Conservation (phyloP, 2,888 invertebrate genomes). For the Drosophila meridionalis region DNA sequence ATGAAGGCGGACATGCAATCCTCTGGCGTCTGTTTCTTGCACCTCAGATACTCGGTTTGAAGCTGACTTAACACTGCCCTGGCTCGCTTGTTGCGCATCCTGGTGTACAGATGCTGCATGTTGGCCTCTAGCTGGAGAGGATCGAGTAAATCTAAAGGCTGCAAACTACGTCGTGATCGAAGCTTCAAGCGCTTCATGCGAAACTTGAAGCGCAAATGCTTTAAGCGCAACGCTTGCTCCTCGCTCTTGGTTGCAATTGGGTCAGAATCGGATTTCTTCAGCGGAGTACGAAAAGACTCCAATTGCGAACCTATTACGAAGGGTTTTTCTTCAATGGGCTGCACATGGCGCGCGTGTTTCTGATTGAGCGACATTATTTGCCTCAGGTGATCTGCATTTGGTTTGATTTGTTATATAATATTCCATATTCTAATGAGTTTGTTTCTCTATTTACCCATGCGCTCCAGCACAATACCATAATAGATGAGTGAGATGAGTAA, state of each 20-base stretch:
- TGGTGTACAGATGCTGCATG: conserved; percentile 70
- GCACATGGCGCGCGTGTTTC: conserved; percentile 41
- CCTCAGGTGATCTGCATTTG: conserved; percentile 62
- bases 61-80: conserved; percentile 71
- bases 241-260: conserved; percentile 29
- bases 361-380: conserved; percentile 64
- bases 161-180: conserved; percentile 44
- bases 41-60: conserved; percentile 77
- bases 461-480: conserved; percentile 75
- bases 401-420: background rate
- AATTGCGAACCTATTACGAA: conserved; percentile 44
- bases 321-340: conserved; percentile 46
- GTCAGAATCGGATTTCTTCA: conserved; percentile 21
- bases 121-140: conserved; percentile 69
- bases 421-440: background rate
- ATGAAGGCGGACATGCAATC: conserved; percentile 80
- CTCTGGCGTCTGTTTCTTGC: conserved; percentile 74
- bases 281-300: conserved; percentile 42
- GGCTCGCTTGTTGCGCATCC: conserved; percentile 77
- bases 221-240: conserved; percentile 48
- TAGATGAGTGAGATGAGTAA: conserved; percentile 75
- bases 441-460: conserved; percentile 63
- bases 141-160: conserved; percentile 63
- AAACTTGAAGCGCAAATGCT: conserved; percentile 60
- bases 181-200: conserved; percentile 29